Evolutionary conservation across 1,140 invertebrate species (phyloP), one percentile per base, ranked within the genome.

Genomic region (Drosophila bifasciata): DNA sequence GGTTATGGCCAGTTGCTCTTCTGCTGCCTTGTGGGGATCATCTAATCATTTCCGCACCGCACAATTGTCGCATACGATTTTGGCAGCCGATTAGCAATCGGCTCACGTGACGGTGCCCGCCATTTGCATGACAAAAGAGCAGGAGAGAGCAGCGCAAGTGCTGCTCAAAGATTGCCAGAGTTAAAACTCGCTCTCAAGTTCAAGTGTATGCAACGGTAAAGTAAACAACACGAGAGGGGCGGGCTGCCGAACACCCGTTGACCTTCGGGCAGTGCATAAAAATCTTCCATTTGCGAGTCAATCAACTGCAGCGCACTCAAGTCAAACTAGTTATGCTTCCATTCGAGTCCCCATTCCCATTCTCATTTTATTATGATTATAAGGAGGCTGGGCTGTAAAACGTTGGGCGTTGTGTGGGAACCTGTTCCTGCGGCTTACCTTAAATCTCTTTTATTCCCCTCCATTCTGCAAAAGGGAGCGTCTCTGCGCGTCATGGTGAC

Each of bases 141-240:
- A n/a, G n/a, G n/a, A n/a, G n/a, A n/a, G n/a, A n/a, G n/a, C n/a
- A n/a, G n/a, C n/a, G n/a, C n/a, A n/a, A n/a, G n/a, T n/a, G n/a
- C n/a, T n/a, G n/a, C n/a, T n/a, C n/a, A n/a, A n/a, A n/a, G n/a
- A n/a, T n/a, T n/a, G n/a, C n/a, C n/a, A n/a, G n/a, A n/a, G n/a
- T n/a, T n/a, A n/a, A n/a, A 32, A 32, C 28, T 32, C 28, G 9
- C 28, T 11, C 28, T 23, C 79, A 83, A 84, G 84, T 75, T 85
- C 84, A 88, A 89, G 84, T 78, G 43, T 71, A 53, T 28, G 41
- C 60, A 88, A 77, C 83, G 76, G 80, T 88, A 80, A 62, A n/a
- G n/a, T n/a, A n/a, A n/a, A n/a, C n/a, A n/a, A 76, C 44, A 41
- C 41, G 52, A 39, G 50, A 44, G 32, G 25, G 40, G 63, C 32